phyloP scores from a whole-genome alignment of 1,140 invertebrate genomes.

The Rhopalosiphum padi region DNA sequence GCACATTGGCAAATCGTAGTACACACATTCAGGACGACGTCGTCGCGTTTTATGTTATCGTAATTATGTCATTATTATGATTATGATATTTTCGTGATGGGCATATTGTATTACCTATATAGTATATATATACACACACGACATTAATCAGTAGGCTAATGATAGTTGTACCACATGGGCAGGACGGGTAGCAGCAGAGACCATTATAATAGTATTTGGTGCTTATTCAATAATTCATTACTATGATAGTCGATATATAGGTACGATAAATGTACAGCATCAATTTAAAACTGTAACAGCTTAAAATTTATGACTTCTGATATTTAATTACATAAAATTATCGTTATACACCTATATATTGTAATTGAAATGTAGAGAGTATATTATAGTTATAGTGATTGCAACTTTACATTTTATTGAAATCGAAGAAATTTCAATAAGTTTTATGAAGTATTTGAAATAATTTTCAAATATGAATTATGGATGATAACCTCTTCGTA shows the following conservation, averaged over 20 bases:
- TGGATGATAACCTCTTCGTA: not conserved
- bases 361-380: not conserved
- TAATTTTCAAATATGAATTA: not conserved
- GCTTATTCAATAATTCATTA: not conserved
- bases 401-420: not conserved
- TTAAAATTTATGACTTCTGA: not conserved
- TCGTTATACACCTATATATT: not conserved
- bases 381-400: not conserved
- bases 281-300: not conserved
- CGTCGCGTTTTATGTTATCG: not conserved
- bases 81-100: conserved; percentile 17
- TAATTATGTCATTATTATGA: conserved; percentile 4
- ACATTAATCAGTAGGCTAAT: not conserved
- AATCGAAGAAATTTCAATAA: not conserved
- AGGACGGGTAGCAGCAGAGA: not conserved
- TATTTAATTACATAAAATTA: not conserved
- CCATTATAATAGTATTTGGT: not conserved
- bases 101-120: not conserved
- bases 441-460: not conserved
- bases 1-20: not conserved
- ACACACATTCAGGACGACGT: not conserved
- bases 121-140: too few species aligned
- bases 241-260: too few species aligned
- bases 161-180: not conserved
- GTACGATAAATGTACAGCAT: not conserved